These are phyloP conservation scores for Epicauta chinensis DNA, from an alignment of 1,140 invertebrate species.

Conservation along the genomic window DNA sequence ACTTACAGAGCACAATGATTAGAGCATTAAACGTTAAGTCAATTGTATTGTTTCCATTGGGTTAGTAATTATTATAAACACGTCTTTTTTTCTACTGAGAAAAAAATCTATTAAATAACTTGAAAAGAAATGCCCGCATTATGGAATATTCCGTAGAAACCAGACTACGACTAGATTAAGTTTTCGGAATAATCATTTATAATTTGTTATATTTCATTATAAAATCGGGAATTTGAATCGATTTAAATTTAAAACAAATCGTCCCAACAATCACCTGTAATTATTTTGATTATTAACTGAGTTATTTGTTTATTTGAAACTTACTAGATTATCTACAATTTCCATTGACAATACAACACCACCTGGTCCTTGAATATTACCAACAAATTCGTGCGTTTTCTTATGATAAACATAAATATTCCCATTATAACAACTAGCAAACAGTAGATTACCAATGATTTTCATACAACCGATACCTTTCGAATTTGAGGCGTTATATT, in stretches of 20 bases:
- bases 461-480: conserved; percentile 50
- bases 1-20: too few species aligned
- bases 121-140: too few species aligned
- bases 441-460: conserved; percentile 44
- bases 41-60: too few species aligned
- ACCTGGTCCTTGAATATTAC: conserved; percentile 47
- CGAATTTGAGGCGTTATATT: conserved; percentile 43
- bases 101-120: too few species aligned
- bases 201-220: conserved; percentile 9
- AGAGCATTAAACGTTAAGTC: too few species aligned
- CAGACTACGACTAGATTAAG: too few species aligned
- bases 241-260: conserved; percentile 26
- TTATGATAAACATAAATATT: conserved; percentile 50
- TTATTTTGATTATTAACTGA: neutral
- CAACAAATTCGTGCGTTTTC: conserved; percentile 39
- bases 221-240: conserved; percentile 22
- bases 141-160: too few species aligned
- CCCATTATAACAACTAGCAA: conserved; percentile 52
- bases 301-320: conserved; percentile 5
- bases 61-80: too few species aligned
- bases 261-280: conserved; percentile 31
- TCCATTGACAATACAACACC: conserved; percentile 51
- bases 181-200: neutral
- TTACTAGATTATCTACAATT: conserved; percentile 46
- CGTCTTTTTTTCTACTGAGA: too few species aligned